Conservation (phyloP, 2,888 invertebrate genomes). For the Yponomeuta sedellus region DNA sequence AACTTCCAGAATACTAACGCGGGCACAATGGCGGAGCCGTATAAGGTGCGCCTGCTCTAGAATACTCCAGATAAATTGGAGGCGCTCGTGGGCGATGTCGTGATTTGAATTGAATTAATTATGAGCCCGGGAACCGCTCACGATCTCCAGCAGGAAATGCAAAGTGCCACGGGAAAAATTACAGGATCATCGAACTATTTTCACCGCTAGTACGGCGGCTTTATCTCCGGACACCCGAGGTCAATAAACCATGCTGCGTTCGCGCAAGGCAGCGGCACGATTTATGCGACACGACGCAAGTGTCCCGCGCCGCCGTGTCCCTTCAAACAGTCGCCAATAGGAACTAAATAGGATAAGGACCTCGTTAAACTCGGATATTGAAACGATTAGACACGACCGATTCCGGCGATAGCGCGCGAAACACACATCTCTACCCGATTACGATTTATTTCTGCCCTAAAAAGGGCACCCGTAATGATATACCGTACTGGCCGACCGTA, state of each 20-base stretch:
- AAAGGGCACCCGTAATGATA: slow-evolving; percentile 70
- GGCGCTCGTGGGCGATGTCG: slow-evolving; percentile 57
- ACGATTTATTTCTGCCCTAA: slow-evolving; percentile 65
- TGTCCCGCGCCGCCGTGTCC: slow-evolving; percentile 63
- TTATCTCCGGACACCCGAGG: slow-evolving; percentile 54
- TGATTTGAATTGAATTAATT: slow-evolving; percentile 73
- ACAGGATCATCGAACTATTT: slow-evolving; percentile 51
- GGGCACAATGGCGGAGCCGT: slow-evolving; percentile 28
- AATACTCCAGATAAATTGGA: slow-evolving; percentile 53
- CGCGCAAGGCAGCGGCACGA: slow-evolving; percentile 58
- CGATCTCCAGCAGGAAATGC: slow-evolving; percentile 56
- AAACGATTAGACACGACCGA: slow-evolving; percentile 60
- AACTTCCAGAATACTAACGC: not conserved
- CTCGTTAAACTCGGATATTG: slow-evolving; percentile 49
- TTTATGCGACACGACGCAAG: slow-evolving; percentile 72
- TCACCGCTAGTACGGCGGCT: slow-evolving; percentile 45
- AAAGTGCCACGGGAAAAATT: slow-evolving; percentile 51
- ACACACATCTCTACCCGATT: slow-evolving; percentile 59
- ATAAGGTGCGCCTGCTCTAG: slow-evolving; percentile 41
- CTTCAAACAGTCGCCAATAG: slow-evolving; percentile 61
- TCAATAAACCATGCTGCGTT: slow-evolving; percentile 64
- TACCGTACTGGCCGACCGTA: slow-evolving; percentile 55
- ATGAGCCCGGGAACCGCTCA: slow-evolving; percentile 51
- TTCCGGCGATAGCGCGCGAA: slow-evolving; percentile 48
- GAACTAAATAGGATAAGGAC: slow-evolving; percentile 57